Evolutionary conservation across 1,140 invertebrate genomes (phyloP).

Genomic region (Drosophila arawakana): DNA sequence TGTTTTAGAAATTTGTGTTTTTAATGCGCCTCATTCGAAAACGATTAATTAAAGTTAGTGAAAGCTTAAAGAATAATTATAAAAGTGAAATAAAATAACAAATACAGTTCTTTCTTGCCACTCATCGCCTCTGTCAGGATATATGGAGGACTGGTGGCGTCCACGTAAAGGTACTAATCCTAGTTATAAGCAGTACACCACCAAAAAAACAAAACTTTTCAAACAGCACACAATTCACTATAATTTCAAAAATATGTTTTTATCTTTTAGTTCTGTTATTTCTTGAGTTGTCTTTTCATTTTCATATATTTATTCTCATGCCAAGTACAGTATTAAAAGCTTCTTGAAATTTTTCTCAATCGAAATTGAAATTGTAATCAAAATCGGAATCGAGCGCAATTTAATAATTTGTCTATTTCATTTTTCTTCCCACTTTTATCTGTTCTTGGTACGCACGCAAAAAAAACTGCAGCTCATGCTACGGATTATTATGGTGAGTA

Average conservation of each 20-base stretch:
- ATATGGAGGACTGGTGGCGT: conserved; percentile 98
- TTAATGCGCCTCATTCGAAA: conserved; percentile 1
- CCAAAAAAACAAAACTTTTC: conserved; percentile 15
- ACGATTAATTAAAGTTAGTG: conserved; percentile 8
- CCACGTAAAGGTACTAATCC: conserved; percentile 94
- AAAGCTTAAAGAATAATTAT: conserved; percentile 24
- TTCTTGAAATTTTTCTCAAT: conserved; percentile 17
- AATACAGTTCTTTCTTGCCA: conserved; percentile 89
- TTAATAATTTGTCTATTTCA: conserved; percentile 82
- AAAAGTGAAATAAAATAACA: conserved; percentile 84
- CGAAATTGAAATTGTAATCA: not conserved
- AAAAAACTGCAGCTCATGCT: conserved; percentile 91
- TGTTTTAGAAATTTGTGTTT: conserved; percentile 26
- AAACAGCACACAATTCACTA: conserved; percentile 30
- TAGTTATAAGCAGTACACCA: conserved; percentile 71
- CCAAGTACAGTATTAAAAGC: conserved; percentile 3
- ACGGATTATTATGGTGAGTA: conserved; percentile 99
- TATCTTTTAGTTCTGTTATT: not conserved
- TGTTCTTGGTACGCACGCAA: conserved; percentile 81
- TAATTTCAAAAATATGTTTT: not conserved
- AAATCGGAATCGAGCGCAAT: conserved; percentile 58
- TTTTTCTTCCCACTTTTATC: conserved; percentile 71
- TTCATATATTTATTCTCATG: not conserved
- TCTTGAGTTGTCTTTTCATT: not conserved
- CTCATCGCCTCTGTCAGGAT: conserved; percentile 96